Conservation (phyloP, 2,797 vertebrate species). For the Myotis findleyi region DNA sequence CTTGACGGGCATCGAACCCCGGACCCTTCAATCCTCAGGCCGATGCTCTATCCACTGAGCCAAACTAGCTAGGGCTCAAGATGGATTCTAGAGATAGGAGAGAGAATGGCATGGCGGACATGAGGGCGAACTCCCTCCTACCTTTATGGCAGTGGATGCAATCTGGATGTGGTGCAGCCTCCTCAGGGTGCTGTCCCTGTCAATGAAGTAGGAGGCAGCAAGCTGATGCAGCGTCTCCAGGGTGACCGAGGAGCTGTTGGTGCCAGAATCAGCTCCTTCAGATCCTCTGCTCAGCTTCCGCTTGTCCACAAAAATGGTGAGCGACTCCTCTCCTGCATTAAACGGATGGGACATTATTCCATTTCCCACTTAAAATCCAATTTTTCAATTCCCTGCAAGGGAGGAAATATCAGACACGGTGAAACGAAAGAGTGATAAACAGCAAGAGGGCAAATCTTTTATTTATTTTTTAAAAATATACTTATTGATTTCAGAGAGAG, state of each 20-base stretch:
- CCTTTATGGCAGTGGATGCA: conserved; percentile 98
- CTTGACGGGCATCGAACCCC: too few species aligned
- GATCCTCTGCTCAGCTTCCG: conserved; percentile 95
- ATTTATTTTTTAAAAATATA: too few species aligned
- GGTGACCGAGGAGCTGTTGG: conserved; percentile 93
- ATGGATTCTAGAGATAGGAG: neutral
- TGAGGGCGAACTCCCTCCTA: conserved; percentile 77
- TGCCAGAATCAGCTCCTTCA: conserved; percentile 91
- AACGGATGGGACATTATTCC: conserved; percentile 45
- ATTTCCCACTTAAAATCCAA: neutral
- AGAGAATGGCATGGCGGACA: rapidly evolving
- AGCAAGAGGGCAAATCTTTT: neutral
- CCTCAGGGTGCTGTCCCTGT: conserved; percentile 96
- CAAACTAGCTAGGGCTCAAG: too few species aligned
- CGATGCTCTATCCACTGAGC: too few species aligned
- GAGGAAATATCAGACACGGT: neutral
- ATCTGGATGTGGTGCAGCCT: conserved; percentile 98
- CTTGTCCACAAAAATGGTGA: conserved; percentile 99
- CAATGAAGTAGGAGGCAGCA: conserved; percentile 98
- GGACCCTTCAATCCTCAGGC: too few species aligned
- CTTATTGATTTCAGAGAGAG: neutral
- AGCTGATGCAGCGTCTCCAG: conserved; percentile 97
- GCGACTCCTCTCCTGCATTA: conserved; percentile 95
- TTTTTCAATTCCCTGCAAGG: neutral
- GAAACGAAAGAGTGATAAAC: neutral